These are phyloP conservation scores for Pluvianellus socialis DNA, from an alignment of 2,113 vertebrate species.

Conservation along the genomic window DNA sequence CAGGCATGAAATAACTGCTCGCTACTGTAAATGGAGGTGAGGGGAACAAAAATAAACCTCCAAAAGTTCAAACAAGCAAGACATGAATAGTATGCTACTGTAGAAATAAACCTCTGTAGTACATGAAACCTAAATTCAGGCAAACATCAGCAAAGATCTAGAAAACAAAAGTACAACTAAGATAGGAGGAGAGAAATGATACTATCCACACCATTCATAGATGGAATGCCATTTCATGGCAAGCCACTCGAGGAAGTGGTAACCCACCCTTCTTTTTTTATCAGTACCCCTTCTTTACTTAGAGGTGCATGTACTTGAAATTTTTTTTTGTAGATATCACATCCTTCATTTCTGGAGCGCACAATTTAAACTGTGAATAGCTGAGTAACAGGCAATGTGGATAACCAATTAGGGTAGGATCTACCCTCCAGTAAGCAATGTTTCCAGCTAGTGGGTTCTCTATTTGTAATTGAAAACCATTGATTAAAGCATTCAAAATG, in stretches of 20 bases:
- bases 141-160: background rate
- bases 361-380: background rate
- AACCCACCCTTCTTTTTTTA: background rate
- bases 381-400: background rate
- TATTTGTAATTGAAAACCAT: slow-evolving; percentile 1
- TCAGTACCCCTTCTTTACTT: background rate
- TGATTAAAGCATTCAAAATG: slow-evolving; percentile 2
- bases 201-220: background rate
- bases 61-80: background rate
- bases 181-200: background rate
- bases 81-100: background rate
- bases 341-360: background rate
- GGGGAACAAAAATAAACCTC: background rate
- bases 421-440: background rate
- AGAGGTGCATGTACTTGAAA: background rate
- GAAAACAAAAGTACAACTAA: background rate
- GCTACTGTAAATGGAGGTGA: fast-evolving
- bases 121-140: background rate
- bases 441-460: background rate
- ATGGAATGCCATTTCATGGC: background rate
- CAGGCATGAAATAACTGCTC: background rate
- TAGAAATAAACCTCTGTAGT: background rate
- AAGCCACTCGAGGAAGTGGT: background rate
- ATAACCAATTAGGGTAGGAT: background rate
- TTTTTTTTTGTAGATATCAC: background rate